Conservation (phyloP, 1,140 invertebrate genomes). For the Globodera ellingtonae region DNA sequence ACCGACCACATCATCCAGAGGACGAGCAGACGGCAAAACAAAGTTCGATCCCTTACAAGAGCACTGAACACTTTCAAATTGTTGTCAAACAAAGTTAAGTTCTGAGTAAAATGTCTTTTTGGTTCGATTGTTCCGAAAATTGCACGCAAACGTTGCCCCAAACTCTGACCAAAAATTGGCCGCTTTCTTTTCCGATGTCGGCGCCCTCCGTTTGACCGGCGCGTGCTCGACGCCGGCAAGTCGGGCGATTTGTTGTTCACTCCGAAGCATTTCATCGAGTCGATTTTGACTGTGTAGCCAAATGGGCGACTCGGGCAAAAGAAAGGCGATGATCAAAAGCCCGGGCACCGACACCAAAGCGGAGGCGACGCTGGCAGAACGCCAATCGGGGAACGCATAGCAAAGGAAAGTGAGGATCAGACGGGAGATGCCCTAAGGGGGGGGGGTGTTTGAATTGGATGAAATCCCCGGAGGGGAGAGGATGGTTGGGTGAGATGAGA, state of each 20-base stretch:
- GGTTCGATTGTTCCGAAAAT: too few relatives aligned
- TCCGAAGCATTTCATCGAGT: conserved; percentile 58
- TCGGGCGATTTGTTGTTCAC: conserved; percentile 56
- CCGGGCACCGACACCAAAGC: conserved; percentile 57
- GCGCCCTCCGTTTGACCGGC: conserved; percentile 51
- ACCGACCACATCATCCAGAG: conserved; percentile 51
- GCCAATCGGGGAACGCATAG: conserved; percentile 61
- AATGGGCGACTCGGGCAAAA: conserved; percentile 62
- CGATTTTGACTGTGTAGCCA: conserved; percentile 58
- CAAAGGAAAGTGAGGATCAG: conserved; percentile 60
- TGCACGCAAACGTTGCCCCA: not conserved
- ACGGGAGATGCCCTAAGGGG: conserved; percentile 55
- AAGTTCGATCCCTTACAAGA: conserved; percentile 37
- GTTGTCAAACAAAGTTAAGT: not conserved
- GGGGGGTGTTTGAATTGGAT: not conserved
- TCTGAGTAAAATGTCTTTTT: too few relatives aligned
- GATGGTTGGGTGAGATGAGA: too few relatives aligned
- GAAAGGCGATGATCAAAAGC: conserved; percentile 61
- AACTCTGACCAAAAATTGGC: conserved; percentile 19
- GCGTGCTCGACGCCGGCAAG: conserved; percentile 56
- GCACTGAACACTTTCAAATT: conserved; percentile 35
- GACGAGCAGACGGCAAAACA: conserved; percentile 43
- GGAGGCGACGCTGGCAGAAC: conserved; percentile 55
- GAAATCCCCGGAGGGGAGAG: too few relatives aligned
- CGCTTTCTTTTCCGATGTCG: conserved; percentile 39